A percentile compares a stretch with the other conserved stretches of the same genome.
Evolutionary conservation across 2,888 invertebrate species (phyloP).

Genomic region (Philhelius pedissequus): DNA sequence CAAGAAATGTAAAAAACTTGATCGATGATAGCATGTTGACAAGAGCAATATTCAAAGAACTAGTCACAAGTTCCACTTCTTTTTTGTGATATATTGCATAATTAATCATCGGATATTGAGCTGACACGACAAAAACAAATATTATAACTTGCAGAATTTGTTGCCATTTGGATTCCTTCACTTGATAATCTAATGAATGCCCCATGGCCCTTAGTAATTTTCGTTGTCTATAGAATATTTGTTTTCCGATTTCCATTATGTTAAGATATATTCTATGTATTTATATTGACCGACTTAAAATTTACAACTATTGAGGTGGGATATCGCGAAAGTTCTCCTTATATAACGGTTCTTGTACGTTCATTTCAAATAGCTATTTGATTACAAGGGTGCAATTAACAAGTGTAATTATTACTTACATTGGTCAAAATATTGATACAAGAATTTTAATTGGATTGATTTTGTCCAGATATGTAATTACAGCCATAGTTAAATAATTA

Average conservation of each 20-base stretch:
- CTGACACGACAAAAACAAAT: slow-evolving; percentile 72
- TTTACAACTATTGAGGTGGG: neutral
- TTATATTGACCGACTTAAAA: no score
- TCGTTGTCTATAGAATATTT: slow-evolving; percentile 26
- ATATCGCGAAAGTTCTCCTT: neutral
- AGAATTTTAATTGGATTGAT: slow-evolving; percentile 19
- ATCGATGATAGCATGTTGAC: slow-evolving; percentile 74
- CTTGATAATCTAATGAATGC: slow-evolving; percentile 17
- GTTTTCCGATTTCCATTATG: slow-evolving; percentile 4
- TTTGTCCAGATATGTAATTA: neutral
- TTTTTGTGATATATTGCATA: slow-evolving; percentile 73
- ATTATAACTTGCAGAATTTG: slow-evolving; percentile 1
- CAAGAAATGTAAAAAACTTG: slow-evolving; percentile 75
- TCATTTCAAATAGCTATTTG: neutral
- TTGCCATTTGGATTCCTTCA: slow-evolving; percentile 17
- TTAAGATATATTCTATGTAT: neutral
- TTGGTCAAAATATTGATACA: slow-evolving; percentile 46
- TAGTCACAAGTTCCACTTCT: slow-evolving; percentile 74
- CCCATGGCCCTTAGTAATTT: slow-evolving; percentile 36
- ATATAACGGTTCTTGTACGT: neutral
- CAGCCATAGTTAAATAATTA: neutral
- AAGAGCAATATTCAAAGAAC: slow-evolving; percentile 73
- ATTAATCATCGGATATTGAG: slow-evolving; percentile 74
- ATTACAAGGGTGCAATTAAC: slow-evolving; percentile 9
- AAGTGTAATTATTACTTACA: slow-evolving; percentile 31